Conservation (phyloP, 2,113 vertebrate species). For the Syrmaticus mikado region DNA sequence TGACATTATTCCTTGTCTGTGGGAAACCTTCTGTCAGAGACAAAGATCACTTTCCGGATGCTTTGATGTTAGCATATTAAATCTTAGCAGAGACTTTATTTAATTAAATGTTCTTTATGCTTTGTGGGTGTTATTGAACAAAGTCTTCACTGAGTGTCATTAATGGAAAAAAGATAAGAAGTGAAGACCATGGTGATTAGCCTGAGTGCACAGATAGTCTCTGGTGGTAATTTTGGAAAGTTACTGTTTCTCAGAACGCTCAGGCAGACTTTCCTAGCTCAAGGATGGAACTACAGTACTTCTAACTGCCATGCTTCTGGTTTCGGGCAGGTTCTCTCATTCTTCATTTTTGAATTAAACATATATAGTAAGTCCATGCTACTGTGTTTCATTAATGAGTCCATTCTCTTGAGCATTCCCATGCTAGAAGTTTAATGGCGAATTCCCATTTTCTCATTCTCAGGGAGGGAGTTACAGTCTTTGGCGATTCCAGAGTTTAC, state of each 20-base stretch:
- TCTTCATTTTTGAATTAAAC: not conserved
- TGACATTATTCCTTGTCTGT: constrained; percentile 44
- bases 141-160: constrained; percentile 14
- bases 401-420: not conserved
- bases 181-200: not conserved
- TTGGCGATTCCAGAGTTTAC: not conserved
- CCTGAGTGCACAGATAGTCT: not conserved
- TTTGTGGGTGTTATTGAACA: constrained; percentile 55
- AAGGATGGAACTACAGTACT: not conserved
- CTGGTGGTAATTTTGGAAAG: constrained; percentile 5
- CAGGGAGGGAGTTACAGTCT: not conserved
- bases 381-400: not conserved
- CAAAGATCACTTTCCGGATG: constrained; percentile 50
- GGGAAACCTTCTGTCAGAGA: constrained; percentile 60
- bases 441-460: not conserved
- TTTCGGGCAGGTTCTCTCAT: not conserved
- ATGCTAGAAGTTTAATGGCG: not conserved
- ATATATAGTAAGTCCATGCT: not conserved
- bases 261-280: not conserved
- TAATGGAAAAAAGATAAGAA: not conserved
- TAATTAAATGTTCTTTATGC: constrained; percentile 60
- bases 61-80: constrained; percentile 63
- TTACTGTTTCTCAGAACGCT: not conserved
- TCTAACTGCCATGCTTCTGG: not conserved
- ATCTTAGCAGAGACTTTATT: constrained; percentile 43